Evolutionary conservation across 1,140 invertebrate genomes (phyloP), one percentile per base, ranked within the genome.

Genomic region (Metaphire vulgaris): DNA sequence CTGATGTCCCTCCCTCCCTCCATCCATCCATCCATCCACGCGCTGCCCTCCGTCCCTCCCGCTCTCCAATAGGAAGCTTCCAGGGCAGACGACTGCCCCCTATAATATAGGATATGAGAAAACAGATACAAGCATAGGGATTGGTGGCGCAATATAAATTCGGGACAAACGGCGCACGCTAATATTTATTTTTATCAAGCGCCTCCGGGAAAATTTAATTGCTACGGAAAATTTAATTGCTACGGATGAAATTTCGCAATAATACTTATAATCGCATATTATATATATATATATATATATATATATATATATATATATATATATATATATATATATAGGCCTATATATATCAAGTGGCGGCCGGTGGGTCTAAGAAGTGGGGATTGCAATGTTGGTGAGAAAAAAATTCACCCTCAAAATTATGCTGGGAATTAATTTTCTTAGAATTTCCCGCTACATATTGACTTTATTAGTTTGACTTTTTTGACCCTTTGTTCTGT

Each of bases 281-380:
- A 65, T 65, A 65, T 65, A 65, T 65, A 26, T 65, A 65, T 65
- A 26, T 65, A 65, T 65, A 65, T 65, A 65, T 65, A 26, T 26
- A 65, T 65, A 26, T 26, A 65, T 65, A 26, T 65, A 65, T 65
- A 26, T 65, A 65, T 65, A 26, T 65, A 65, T 65, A 26, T 65
- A 65, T 65, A 26, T 65, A 65, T 65, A 26, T 65, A 65, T 65
- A 26, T 65, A 65, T 65, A 26, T 65, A 65, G 14, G 56, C 26
- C 14, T 65, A 26, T 65, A 65, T 65, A 26, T 65, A 65, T 65
- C n/a, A n/a, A n/a, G n/a, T n/a, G n/a, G n/a, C n/a, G n/a, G n/a
- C n/a, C n/a, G n/a, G n/a, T n/a, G n/a, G n/a, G n/a, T n/a, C n/a
- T n/a, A n/a, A n/a, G n/a, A n/a, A n/a, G n/a, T n/a, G n/a, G n/a